Evolutionary conservation across 2,113 vertebrate species (phyloP).

Genomic region (Corythoichthys haematopterus): DNA sequence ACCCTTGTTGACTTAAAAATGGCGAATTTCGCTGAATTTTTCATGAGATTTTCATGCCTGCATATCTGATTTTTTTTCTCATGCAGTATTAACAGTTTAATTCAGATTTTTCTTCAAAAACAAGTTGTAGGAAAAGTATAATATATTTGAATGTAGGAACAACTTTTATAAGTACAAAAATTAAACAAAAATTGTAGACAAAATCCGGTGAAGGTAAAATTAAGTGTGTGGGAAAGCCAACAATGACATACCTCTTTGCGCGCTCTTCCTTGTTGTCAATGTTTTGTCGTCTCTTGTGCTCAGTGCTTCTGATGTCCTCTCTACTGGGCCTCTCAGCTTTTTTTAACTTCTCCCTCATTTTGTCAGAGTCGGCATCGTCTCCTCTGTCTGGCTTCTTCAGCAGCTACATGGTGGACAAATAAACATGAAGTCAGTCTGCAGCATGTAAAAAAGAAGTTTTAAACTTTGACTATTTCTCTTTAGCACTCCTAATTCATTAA

Average conservation of each 20-base stretch:
- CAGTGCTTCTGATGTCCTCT: slow-evolving; percentile 76
- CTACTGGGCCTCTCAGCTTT: slow-evolving; percentile 81
- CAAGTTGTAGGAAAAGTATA: no score
- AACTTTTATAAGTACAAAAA: not conserved
- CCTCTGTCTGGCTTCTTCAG: slow-evolving; percentile 91
- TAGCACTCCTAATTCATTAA: no score
- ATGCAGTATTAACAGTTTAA: no score
- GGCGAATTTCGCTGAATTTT: no score
- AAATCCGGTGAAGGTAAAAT: not conserved
- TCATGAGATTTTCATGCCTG: no score
- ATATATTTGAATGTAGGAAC: no score
- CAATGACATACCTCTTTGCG: slow-evolving; percentile 76
- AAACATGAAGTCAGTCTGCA: not conserved
- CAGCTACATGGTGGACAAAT: slow-evolving; percentile 74
- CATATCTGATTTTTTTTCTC: no score
- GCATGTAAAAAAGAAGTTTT: not conserved
- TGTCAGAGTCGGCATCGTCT: slow-evolving; percentile 84
- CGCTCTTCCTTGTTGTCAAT: slow-evolving; percentile 85
- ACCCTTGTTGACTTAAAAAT: no score
- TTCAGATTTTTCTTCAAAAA: no score
- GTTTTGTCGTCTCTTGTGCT: slow-evolving; percentile 80
- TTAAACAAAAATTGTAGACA: not conserved
- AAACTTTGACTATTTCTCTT: not conserved
- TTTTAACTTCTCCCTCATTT: slow-evolving; percentile 84
- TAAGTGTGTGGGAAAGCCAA: not conserved